phyloP scores from a whole-genome alignment of 2,113 vertebrate species.

The Sminthopsis crassicaudata region DNA sequence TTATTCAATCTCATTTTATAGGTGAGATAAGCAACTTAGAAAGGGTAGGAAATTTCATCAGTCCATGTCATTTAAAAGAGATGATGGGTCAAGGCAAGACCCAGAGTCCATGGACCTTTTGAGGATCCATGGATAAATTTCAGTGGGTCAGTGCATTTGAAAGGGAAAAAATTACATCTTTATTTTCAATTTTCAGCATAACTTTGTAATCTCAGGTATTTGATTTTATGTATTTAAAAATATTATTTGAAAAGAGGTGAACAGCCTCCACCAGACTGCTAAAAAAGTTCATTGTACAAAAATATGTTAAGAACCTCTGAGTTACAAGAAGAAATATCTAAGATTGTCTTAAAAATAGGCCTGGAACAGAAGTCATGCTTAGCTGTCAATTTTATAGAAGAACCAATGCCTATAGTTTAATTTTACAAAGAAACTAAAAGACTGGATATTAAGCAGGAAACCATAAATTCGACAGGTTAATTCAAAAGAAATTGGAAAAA shows the following conservation, averaged over 20 bases:
- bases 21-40: background rate
- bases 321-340: background rate
- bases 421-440: constrained; percentile 39
- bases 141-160: background rate
- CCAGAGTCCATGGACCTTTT: background rate
- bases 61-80: background rate
- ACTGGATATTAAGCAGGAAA: constrained; percentile 4
- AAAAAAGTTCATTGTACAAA: background rate
- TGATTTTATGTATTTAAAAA: background rate
- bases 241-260: background rate
- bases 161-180: background rate
- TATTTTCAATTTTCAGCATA: background rate
- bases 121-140: background rate
- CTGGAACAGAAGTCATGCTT: constrained; percentile 19
- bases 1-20: constrained; percentile 47
- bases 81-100: background rate
- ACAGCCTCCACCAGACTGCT: background rate
- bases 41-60: constrained; percentile 36
- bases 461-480: constrained; percentile 31
- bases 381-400: constrained; percentile 2
- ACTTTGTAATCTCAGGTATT: background rate
- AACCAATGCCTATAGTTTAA: constrained; percentile 5
- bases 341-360: background rate
- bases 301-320: background rate
- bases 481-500: background rate